Conservation (phyloP, 2,797 vertebrate genomes). For the Anabas testudineus region DNA sequence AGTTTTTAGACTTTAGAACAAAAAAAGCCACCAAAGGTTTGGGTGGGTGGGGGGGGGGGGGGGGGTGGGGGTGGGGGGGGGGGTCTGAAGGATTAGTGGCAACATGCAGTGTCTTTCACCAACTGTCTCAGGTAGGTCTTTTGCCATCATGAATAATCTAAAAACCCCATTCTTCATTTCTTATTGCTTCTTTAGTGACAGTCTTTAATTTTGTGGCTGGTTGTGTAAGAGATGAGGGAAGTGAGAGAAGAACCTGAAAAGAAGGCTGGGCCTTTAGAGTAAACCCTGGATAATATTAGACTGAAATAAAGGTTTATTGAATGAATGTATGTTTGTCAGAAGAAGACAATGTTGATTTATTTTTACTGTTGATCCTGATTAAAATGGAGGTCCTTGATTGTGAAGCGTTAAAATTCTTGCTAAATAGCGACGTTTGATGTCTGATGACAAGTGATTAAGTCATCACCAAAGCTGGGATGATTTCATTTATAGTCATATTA, state of each 20-base stretch:
- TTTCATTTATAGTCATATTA: background rate
- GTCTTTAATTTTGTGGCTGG: constrained; percentile 25
- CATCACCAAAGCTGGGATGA: background rate
- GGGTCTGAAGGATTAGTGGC: background rate
- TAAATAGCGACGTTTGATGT: background rate
- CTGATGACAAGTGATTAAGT: background rate
- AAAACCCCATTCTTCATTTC: constrained; percentile 38
- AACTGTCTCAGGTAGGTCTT: constrained; percentile 19
- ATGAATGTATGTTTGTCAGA: background rate
- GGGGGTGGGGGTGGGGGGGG: too few species aligned
- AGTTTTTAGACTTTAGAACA: background rate
- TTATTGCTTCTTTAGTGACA: constrained; percentile 26
- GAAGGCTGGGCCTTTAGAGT: background rate
- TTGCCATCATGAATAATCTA: constrained; percentile 46
- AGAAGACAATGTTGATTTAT: background rate
- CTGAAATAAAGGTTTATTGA: constrained; percentile 28
- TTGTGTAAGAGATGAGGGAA: constrained; percentile 8
- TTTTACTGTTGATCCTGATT: background rate
- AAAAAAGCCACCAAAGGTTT: too few species aligned
- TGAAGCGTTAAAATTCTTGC: background rate
- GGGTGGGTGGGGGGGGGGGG: too few species aligned
- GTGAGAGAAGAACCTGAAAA: constrained; percentile 3
- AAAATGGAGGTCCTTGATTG: background rate
- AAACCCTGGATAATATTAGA: constrained; percentile 13
- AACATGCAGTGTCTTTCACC: background rate